Evolutionary conservation across 2,797 vertebrate genomes (phyloP), one percentile per base, ranked within the genome.

Genomic region (Lutra lutra): DNA sequence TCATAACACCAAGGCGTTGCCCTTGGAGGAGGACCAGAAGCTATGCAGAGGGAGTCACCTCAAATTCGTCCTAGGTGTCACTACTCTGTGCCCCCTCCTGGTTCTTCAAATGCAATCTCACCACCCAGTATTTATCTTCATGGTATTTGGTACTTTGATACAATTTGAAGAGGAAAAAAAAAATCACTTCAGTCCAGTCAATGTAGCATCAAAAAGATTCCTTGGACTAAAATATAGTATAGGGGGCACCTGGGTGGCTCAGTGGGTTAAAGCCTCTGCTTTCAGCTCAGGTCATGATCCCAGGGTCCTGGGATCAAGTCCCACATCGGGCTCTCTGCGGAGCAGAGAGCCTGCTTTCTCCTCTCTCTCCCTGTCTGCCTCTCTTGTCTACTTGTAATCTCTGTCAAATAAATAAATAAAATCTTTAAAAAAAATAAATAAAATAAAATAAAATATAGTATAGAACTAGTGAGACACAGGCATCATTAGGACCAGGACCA

Each of bases 221-320:
- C 54, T 95, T 90, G 29, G 62, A 87, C 83, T 88, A 56, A 96
- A 90, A 94, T 40, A 86, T 91, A 88, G 25, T 70, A 32, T 80
- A 89, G 64, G 38, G 38, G 38, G 38, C 38, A 38, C 38, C 38
- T 38, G 38, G 38, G 38, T 38, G 38, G 38, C 38, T 38, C 38
- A 38, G 38, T 38, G 38, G 38, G 38, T 38, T 38, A 38, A 38
- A 38, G 38, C 38, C 38, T 38, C 38, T 38, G 38, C 38, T 38
- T 38, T 38, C 38, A 38, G 38, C 38, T 38, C 3, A 38, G 38
- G 38, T 38, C 38, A 38, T 38, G 38, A 38, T 38, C 38, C 38
- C 38, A 38, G 38, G 38, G 38, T 38, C 38, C 38, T 38, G 38
- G 38, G 38, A 38, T 38, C 38, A 38, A 38, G 38, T 38, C 38